phyloP scores from a whole-genome alignment of 2,113 vertebrate genomes.

The Guaruba guarouba region DNA sequence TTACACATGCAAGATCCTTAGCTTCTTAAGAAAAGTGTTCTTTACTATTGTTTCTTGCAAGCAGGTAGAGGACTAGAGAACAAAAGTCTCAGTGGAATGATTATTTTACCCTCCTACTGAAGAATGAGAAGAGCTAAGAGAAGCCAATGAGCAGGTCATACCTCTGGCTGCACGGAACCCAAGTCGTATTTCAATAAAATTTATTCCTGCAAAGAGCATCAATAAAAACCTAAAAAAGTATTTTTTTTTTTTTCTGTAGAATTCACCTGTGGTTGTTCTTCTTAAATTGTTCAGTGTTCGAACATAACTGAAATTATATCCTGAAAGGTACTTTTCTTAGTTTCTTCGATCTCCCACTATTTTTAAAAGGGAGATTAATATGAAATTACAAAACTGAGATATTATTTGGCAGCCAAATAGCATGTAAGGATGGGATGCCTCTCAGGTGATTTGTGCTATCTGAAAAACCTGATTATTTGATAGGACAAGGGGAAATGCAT shows the following conservation, averaged over 20 bases:
- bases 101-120: neutral
- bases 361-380: neutral
- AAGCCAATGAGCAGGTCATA: neutral
- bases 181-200: neutral
- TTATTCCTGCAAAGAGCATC: neutral
- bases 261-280: neutral
- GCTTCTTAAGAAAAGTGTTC: neutral
- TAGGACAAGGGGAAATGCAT: neutral
- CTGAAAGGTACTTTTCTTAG: neutral
- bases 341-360: neutral
- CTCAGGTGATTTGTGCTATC: neutral
- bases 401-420: neutral
- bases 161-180: neutral
- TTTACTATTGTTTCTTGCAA: neutral
- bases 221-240: neutral
- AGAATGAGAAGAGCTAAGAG: neutral
- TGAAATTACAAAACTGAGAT: neutral
- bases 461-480: neutral
- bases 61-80: neutral
- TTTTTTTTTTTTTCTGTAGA: neutral
- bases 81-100: neutral
- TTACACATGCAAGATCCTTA: neutral
- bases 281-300: neutral
- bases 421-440: neutral
- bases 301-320: neutral